These are phyloP conservation scores for Ctenicera cuprea DNA, from an alignment of 2,888 invertebrate species.

Conservation along the genomic window DNA sequence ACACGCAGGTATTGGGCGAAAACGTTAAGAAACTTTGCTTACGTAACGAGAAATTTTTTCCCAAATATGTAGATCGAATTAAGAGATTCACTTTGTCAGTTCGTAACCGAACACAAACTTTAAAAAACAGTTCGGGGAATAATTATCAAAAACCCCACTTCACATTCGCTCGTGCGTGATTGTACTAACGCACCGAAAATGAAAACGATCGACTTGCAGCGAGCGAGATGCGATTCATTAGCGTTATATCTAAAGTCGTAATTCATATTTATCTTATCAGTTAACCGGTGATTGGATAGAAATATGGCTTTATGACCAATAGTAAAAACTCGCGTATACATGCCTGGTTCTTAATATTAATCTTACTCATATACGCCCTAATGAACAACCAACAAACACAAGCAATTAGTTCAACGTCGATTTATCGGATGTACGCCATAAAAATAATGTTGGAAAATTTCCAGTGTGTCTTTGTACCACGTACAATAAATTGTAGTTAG, in stretches of 20 bases:
- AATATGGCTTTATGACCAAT: conserved; percentile 39
- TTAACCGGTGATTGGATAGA: conserved; percentile 32
- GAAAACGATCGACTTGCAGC: conserved; percentile 12
- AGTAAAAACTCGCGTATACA: conserved; percentile 30
- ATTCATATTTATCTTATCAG: conserved; percentile 55
- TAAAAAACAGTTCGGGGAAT: too few relatives aligned
- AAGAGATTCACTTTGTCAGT: too few relatives aligned
- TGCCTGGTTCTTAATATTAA: background rate
- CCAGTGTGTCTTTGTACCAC: background rate
- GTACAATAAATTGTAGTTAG: background rate
- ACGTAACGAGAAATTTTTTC: too few relatives aligned
- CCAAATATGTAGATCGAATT: too few relatives aligned
- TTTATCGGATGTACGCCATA: background rate
- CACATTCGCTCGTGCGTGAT: too few relatives aligned
- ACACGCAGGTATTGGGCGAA: too few relatives aligned
- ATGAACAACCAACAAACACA: background rate
- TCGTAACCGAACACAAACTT: too few relatives aligned
- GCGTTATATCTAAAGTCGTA: conserved; percentile 47
- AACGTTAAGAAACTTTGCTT: too few relatives aligned
- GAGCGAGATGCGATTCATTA: conserved; percentile 47
- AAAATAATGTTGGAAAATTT: background rate
- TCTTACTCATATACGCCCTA: background rate
- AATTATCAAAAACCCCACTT: too few relatives aligned
- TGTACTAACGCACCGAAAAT: too few relatives aligned
- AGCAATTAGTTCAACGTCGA: background rate